phyloP scores from a whole-genome alignment of 2,797 vertebrate genomes.

The Xenops minutus region DNA sequence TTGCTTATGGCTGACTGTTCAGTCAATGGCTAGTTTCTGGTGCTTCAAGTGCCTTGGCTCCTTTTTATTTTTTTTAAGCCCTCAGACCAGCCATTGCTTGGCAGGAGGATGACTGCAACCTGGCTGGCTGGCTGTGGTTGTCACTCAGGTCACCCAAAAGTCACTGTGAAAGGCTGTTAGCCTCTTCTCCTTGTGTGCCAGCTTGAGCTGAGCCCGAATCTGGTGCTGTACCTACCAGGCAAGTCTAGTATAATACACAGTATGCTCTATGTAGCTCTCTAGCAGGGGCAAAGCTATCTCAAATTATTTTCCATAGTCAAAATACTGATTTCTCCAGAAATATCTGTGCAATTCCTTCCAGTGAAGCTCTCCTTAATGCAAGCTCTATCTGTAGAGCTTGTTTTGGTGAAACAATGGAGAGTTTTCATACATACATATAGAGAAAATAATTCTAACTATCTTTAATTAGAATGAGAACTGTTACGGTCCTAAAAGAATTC shows the following conservation, averaged over 20 bases:
- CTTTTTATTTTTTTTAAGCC: neutral
- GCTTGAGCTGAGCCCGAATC: neutral
- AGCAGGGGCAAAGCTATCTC: neutral
- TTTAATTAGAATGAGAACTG: neutral
- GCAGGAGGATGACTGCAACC: neutral
- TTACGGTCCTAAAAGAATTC: neutral
- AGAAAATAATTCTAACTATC: neutral
- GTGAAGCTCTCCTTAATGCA: neutral
- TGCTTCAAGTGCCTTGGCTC: neutral
- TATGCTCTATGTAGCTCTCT: neutral
- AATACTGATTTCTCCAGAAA: neutral
- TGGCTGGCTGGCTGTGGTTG: neutral
- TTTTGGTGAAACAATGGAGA: neutral
- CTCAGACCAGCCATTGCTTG: neutral
- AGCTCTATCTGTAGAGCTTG: neutral
- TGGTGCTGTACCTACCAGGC: neutral
- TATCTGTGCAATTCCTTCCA: neutral
- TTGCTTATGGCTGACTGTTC: neutral
- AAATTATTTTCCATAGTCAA: neutral
- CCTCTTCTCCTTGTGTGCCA: neutral
- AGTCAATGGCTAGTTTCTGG: neutral
- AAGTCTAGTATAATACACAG: neutral
- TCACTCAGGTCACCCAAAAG: neutral
- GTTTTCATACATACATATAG: neutral
- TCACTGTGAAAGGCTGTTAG: neutral